These are phyloP conservation scores for Phyllotreta striolata DNA, from an alignment of 2,888 invertebrate species.

Conservation along the genomic window DNA sequence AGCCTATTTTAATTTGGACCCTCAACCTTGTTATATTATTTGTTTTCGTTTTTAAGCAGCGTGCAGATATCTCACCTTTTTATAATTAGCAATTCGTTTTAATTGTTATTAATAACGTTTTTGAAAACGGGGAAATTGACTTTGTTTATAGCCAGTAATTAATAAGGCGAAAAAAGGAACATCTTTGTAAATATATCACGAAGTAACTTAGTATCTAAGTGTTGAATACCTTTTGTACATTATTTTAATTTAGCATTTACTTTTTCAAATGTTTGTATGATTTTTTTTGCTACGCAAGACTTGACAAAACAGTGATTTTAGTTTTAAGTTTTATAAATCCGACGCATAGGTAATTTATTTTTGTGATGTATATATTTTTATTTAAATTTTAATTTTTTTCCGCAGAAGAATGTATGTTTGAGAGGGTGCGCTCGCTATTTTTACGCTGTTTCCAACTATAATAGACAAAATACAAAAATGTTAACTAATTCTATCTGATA, in stretches of 20 bases:
- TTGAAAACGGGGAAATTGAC: constrained; percentile 29
- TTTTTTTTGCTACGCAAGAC: constrained; percentile 57
- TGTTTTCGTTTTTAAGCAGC: constrained; percentile 41
- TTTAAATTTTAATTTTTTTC: constrained; percentile 52
- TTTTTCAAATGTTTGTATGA: constrained; percentile 47
- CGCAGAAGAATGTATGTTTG: constrained; percentile 54
- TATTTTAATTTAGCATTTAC: constrained; percentile 52
- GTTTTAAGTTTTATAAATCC: constrained; percentile 55
- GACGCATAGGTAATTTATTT: constrained; percentile 56
- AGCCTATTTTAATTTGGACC: constrained; percentile 48
- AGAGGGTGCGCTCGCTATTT: constrained; percentile 48
- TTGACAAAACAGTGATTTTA: constrained; percentile 60
- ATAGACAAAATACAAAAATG: not conserved
- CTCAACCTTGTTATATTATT: constrained; percentile 41
- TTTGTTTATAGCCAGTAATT: constrained; percentile 41
- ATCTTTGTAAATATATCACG: constrained; percentile 59
- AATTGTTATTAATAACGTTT: constrained; percentile 34
- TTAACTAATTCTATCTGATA: constrained; percentile 7
- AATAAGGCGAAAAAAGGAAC: constrained; percentile 46
- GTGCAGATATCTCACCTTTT: constrained; percentile 46
- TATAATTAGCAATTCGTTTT: constrained; percentile 31
- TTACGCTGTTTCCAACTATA: constrained; percentile 30
- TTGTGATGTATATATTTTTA: constrained; percentile 59
- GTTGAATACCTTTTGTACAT: constrained; percentile 53
- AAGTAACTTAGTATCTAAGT: constrained; percentile 52